A percentile compares a stretch with the other conserved stretches of the same genome.
Conservation (phyloP, 2,797 vertebrate species). For the Streptopelia turtur region DNA sequence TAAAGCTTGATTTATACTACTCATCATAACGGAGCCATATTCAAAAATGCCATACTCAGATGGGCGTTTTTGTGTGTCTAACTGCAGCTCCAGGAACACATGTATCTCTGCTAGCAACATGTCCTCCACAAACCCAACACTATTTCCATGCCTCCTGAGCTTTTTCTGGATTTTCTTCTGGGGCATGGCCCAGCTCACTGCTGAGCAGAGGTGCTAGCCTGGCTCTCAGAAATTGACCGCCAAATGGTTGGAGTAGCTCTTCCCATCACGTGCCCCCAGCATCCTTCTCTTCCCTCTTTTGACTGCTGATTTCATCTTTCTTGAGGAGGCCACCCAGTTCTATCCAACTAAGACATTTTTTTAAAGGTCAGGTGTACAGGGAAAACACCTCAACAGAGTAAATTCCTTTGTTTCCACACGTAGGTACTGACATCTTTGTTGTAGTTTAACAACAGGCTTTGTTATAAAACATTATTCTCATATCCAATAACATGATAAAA, state of each 20-base stretch:
- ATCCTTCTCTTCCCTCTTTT: not conserved
- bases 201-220: not conserved
- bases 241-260: not conserved
- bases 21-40: not conserved
- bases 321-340: not conserved
- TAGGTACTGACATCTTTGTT: not conserved
- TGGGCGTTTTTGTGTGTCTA: not conserved
- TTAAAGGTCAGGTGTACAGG: not conserved
- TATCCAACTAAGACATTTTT: not conserved
- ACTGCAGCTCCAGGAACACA: not conserved
- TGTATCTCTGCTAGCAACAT: accelerated
- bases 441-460: not conserved
- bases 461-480: not conserved
- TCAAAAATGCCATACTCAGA: not conserved
- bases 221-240: not conserved
- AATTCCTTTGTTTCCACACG: not conserved
- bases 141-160: not conserved
- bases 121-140: not conserved
- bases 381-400: not conserved
- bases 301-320: not conserved
- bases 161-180: not conserved
- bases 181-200: not conserved
- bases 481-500: not conserved
- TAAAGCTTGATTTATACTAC: not conserved
- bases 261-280: not conserved